Percentiles rank a stretch among this genome's conserved stretches.
Evolutionary conservation across 1,140 invertebrate species (phyloP).

Genomic region (Centruroides vittatus): DNA sequence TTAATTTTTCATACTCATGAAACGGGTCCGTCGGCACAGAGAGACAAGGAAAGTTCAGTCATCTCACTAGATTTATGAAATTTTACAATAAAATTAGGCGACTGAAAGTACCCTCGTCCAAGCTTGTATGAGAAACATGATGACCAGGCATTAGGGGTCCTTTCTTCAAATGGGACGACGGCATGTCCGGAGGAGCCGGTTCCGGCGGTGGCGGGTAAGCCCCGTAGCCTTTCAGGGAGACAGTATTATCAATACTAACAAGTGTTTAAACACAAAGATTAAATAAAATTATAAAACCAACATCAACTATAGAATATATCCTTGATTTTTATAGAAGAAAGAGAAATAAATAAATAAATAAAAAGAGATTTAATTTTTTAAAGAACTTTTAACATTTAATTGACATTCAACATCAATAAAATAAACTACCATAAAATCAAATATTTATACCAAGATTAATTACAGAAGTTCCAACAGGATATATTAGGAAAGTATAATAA

Average conservation of each 20-base stretch:
- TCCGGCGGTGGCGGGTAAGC: constrained; percentile 67
- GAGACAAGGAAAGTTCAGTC: not conserved
- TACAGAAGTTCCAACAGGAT: too few relatives aligned
- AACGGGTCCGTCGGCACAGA: not conserved
- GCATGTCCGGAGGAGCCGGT: constrained; percentile 58
- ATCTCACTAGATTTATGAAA: too few relatives aligned
- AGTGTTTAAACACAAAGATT: not conserved
- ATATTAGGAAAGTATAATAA: too few relatives aligned
- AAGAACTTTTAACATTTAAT: too few relatives aligned
- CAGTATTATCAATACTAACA: too few relatives aligned
- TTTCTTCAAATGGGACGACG: constrained; percentile 29
- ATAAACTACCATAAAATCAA: too few relatives aligned
- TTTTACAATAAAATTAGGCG: not conserved
- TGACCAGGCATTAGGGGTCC: constrained; percentile 35
- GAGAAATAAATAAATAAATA: not conserved
- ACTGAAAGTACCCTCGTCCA: constrained; percentile 30
- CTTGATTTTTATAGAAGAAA: not conserved
- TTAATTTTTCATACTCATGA: not conserved
- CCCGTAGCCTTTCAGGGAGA: constrained; percentile 45
- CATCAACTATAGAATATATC: not conserved
- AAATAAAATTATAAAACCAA: not conserved
- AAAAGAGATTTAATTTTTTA: not conserved
- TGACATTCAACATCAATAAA: too few relatives aligned
- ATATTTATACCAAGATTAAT: too few relatives aligned
- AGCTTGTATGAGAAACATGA: constrained; percentile 41